Base-by-base conservation (phyloP, 92 coral and sea anemone species). In the Galaxea fascicularis region DNA sequence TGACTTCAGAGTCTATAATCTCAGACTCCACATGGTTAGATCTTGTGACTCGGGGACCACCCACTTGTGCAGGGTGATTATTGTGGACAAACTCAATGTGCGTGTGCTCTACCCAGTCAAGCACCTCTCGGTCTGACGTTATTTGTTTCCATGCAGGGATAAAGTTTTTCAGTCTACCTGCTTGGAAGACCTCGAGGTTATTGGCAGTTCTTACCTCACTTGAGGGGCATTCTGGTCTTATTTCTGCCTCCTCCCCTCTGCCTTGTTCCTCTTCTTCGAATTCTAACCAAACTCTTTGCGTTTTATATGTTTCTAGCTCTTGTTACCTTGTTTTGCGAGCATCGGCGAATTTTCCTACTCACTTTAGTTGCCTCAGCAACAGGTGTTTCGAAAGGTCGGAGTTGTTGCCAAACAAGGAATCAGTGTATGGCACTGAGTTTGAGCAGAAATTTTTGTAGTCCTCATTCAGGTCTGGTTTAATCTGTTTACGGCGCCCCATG, bases 391-490 rank as follows among this genome's bases (percentile, higher is more conserved):
- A 88, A 52, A 88, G 57, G 78, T 88, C 91, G 0, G 81, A 47
- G 44, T 79, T 79, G 46, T 82, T 79, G 44, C 91, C 84, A 75
- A 82, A 88, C 29, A 88, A 62, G 56, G 46, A 82, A 49, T 88
- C 91, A 26, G 84, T 82, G 29, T 82, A 82, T 28, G 84, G 84
- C 46, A 82, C 91, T 13, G 92, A 76, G 31, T 21, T 47, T 17
- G 85, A 89, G 84, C 88, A 80, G 7, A 88, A 68, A 35, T 82
- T 86, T 80, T 87, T 86, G 73, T 79, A 86, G 51, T 86, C 90
- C 26, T 66, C 79, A 47, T 87, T 72, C 16, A 87, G 76, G 25
- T 87, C 86, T 29, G 78, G 90, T 28, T 80, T 80, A 21, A 86
- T 88, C 30, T 74, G 44, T 54, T 82, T 78, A 57, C 90, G 71